Conservation (phyloP, 2,797 vertebrate genomes). For the Microctenopoma stevenorrisi region DNA sequence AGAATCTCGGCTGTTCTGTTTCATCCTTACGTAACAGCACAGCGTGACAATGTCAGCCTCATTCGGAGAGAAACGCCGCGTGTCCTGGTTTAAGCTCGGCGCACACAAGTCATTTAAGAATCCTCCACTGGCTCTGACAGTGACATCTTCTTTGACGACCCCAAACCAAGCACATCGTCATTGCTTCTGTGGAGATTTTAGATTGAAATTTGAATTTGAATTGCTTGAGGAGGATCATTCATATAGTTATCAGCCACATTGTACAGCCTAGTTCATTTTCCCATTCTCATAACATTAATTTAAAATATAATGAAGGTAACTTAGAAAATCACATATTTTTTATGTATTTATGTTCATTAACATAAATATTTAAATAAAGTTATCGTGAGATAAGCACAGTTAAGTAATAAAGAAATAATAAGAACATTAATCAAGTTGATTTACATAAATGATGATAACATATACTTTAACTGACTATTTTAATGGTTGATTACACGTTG, state of each 20-base stretch:
- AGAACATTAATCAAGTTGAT: conserved; percentile 11
- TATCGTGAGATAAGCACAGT: background rate
- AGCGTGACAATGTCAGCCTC: conserved; percentile 24
- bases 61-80: conserved; percentile 35
- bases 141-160: conserved; percentile 37
- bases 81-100: conserved; percentile 15
- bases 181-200: conserved; percentile 11
- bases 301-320: conserved; percentile 1
- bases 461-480: background rate
- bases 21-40: conserved; percentile 24
- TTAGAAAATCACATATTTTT: conserved; percentile 7
- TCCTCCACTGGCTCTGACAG: conserved; percentile 26
- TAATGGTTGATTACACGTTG: conserved; percentile 14
- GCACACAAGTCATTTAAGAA: conserved; percentile 38
- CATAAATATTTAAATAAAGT: no score
- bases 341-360: conserved; percentile 14
- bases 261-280: conserved; percentile 21
- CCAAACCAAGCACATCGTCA: conserved; percentile 22
- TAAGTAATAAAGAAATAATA: background rate
- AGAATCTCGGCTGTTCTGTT: conserved; percentile 44
- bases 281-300: background rate
- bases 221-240: conserved; percentile 30
- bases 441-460: conserved; percentile 6
- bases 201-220: conserved; percentile 17
- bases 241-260: conserved; percentile 53